A percentile compares a stretch with the other conserved stretches of the same genome.
Conservation (phyloP, 1,140 invertebrate species). For the Tetranychus urticae region DNA sequence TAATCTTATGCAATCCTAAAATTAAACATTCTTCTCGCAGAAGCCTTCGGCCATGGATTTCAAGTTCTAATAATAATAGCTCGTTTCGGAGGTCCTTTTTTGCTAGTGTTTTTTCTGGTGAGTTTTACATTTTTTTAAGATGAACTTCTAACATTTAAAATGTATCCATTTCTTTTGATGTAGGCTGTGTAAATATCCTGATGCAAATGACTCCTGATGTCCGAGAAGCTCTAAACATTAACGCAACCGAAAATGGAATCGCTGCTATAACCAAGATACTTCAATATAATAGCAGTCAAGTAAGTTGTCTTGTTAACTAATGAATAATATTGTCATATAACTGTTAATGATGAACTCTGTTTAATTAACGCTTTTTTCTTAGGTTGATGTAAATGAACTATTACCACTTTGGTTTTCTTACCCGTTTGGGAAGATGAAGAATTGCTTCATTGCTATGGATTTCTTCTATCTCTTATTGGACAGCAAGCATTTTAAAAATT, state of each 20-base stretch:
- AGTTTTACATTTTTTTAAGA: no score
- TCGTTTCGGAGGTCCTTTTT: slow-evolving; percentile 67
- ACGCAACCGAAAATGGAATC: slow-evolving; percentile 90
- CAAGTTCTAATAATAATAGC: slow-evolving; percentile 28
- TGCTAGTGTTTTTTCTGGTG: slow-evolving; percentile 25
- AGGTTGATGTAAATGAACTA: slow-evolving; percentile 49
- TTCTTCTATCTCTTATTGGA: slow-evolving; percentile 84
- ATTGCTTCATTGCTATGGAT: slow-evolving; percentile 72
- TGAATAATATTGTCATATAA: background rate
- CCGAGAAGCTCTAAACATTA: slow-evolving; percentile 55
- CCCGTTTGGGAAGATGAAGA: slow-evolving; percentile 85
- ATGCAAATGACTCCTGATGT: slow-evolving; percentile 58
- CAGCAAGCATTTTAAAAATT: slow-evolving; percentile 18
- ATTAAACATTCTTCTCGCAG: no score
- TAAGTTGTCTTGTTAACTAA: slow-evolving; percentile 18
- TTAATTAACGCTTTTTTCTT: background rate
- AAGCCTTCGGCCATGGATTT: no score
- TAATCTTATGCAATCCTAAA: no score
- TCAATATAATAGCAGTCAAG: slow-evolving; percentile 59
- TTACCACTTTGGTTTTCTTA: slow-evolving; percentile 69
- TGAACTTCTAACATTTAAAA: slow-evolving; percentile 1
- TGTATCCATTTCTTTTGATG: slow-evolving; percentile 13
- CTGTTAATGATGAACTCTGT: no score
- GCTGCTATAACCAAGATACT: slow-evolving; percentile 92
- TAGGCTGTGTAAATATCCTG: slow-evolving; percentile 53